phyloP scores from a whole-genome alignment of 2,113 vertebrate genomes.

The Podarcis cretensis region DNA sequence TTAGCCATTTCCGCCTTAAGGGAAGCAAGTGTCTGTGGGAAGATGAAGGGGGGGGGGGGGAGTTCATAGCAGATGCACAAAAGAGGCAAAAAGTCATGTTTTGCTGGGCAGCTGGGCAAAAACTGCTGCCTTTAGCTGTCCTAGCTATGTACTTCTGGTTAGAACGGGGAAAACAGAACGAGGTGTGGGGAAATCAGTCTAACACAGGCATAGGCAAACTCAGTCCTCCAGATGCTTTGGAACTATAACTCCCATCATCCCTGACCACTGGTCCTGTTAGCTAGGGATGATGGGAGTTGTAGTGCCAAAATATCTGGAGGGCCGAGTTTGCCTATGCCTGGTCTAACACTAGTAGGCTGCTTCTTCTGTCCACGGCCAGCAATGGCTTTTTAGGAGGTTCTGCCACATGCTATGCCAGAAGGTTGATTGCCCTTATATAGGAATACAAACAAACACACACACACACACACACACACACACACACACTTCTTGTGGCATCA shows the following conservation, averaged over 20 bases:
- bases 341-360: no score
- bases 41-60: background rate
- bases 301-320: no score
- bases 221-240: no score
- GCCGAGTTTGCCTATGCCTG: background rate
- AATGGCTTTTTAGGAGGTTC: background rate
- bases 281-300: no score
- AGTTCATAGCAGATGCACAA: background rate
- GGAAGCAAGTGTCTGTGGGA: conserved; percentile 49
- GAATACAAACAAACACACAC: background rate
- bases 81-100: no score
- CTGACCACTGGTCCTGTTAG: no score
- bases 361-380: background rate
- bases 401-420: background rate
- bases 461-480: no score
- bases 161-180: background rate
- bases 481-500: no score
- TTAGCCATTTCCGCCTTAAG: conserved; percentile 64
- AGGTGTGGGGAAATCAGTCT: no score
- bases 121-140: no score
- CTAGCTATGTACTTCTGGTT: background rate
- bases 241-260: no score
- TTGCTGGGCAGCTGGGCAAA: background rate
- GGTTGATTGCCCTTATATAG: background rate
- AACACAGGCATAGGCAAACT: background rate